Evolutionary conservation across 2,113 vertebrate species (phyloP).

Genomic region (Fulmarus glacialis): DNA sequence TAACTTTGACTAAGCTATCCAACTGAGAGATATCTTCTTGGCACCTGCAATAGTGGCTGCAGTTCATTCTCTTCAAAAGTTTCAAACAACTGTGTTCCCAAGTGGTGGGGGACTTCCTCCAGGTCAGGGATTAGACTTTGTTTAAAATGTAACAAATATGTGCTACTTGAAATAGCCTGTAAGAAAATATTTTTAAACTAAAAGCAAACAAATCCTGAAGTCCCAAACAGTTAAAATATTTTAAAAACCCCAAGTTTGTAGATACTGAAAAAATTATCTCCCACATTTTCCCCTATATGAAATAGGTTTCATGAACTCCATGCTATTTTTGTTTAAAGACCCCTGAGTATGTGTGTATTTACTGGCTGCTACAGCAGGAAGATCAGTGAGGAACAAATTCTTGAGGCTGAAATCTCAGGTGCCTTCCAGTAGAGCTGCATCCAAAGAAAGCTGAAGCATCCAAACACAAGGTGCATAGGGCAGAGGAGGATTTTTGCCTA

Average conservation of each 20-base stretch:
- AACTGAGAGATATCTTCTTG: neutral
- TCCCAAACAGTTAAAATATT: neutral
- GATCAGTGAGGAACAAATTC: neutral
- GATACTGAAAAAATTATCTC: neutral
- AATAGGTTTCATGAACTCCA: neutral
- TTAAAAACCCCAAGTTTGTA: neutral
- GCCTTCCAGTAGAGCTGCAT: neutral
- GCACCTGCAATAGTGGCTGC: neutral
- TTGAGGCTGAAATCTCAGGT: neutral
- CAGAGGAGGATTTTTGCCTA: neutral
- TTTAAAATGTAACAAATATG: neutral
- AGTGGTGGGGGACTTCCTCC: neutral
- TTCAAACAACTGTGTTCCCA: rapidly evolving
- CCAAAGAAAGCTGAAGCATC: neutral
- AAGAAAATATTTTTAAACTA: neutral
- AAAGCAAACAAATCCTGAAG: neutral
- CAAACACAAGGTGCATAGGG: neutral
- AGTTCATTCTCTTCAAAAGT: neutral
- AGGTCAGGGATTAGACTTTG: neutral
- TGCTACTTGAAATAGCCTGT: neutral
- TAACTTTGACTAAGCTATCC: neutral
- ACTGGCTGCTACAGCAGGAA: neutral
- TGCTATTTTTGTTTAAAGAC: neutral
- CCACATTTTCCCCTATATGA: neutral
- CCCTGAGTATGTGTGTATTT: neutral